phyloP scores from a whole-genome alignment of 2,797 vertebrate species.

The Euphonia xanthogaster region DNA sequence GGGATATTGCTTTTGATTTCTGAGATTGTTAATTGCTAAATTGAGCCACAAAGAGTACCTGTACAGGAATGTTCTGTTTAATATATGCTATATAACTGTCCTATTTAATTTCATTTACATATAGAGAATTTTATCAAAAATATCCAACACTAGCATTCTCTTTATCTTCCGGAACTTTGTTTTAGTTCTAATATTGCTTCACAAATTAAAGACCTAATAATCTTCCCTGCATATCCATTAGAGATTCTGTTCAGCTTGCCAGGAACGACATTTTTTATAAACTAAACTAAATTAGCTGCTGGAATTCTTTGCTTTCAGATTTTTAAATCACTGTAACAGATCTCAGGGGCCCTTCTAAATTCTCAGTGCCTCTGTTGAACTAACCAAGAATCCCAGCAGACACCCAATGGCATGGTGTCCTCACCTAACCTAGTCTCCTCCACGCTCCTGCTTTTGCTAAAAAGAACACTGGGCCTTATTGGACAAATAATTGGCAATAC shows the following conservation, averaged over 20 bases:
- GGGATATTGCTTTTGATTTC: not conserved
- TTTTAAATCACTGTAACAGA: not conserved
- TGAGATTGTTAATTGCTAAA: not conserved
- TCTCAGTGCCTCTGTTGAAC: not conserved
- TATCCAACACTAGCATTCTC: not conserved
- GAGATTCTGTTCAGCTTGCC: not conserved
- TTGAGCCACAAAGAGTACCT: not conserved
- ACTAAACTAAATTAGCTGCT: not conserved
- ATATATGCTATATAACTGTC: not conserved
- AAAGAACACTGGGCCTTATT: not conserved
- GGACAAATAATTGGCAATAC: not conserved
- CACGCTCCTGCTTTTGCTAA: not conserved
- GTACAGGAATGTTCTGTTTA: not conserved
- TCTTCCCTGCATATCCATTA: not conserved
- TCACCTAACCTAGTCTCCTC: not conserved
- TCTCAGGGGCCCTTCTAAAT: not conserved
- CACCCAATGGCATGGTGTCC: not conserved
- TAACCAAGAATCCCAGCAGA: not conserved
- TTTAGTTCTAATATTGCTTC: not conserved
- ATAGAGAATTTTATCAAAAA: not conserved
- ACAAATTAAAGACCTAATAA: constrained; percentile 29
- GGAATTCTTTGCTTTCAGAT: not conserved
- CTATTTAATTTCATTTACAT: not conserved
- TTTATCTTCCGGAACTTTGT: not conserved
- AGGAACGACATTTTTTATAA: not conserved